Percentiles rank a stretch among this genome's conserved stretches.
phyloP scores from a whole-genome alignment of 2,113 vertebrate genomes.

The Machaerirhynchus nigripectus region DNA sequence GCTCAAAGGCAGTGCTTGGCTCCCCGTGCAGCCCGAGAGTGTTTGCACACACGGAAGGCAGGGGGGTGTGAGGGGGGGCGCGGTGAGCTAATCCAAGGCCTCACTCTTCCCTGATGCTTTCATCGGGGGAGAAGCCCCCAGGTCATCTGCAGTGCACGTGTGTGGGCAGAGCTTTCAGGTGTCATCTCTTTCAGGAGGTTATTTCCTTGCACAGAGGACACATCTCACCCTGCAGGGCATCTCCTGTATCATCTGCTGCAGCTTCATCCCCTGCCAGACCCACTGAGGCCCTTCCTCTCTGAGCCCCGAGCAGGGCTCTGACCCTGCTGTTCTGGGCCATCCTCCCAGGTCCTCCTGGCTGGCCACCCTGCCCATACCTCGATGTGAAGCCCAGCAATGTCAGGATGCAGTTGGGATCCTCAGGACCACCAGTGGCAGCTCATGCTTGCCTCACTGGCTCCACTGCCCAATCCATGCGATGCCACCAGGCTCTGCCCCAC shows the following conservation, averaged over 20 bases:
- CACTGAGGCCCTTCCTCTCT: neutral
- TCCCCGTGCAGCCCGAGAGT: neutral
- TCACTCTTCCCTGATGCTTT: neutral
- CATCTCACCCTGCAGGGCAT: neutral
- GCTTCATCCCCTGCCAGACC: neutral
- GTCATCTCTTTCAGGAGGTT: neutral
- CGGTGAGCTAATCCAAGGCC: neutral
- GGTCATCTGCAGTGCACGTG: neutral
- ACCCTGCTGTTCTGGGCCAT: neutral
- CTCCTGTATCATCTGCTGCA: neutral
- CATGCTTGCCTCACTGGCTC: neutral
- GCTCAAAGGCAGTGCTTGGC: neutral
- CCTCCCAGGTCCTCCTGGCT: neutral
- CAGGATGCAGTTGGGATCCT: neutral
- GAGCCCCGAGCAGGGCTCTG: neutral
- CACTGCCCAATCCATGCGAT: fast-evolving
- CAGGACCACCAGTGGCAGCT: neutral
- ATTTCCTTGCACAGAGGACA: neutral
- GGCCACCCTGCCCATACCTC: neutral
- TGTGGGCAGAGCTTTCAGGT: neutral
- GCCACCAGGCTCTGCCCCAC: neutral
- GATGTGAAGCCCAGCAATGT: neutral
- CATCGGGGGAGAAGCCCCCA: neutral
- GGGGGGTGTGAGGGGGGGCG: neutral
- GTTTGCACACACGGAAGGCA: neutral